Base-by-base conservation (phyloP, 35 echinoderm and acorn worm species). In the Heliocidaris tuberculata region DNA sequence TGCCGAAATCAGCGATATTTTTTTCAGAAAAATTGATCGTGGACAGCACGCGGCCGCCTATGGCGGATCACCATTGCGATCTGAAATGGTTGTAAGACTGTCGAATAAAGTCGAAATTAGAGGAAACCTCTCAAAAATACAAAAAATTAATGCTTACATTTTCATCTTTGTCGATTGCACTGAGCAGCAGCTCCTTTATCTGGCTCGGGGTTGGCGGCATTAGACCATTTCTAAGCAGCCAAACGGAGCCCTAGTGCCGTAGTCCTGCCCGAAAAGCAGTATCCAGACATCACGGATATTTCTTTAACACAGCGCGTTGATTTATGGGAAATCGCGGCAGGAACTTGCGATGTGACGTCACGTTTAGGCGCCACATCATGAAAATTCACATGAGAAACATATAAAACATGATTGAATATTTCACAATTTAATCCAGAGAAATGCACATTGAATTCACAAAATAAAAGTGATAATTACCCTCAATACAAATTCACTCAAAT, bases 171-270 rank as follows among this genome's bases (percentile, higher is more conserved):
- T 98, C 96, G 90, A 92, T 98, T 31, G 94, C 93, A 93, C 95
- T 98, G 96, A 96, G 97, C 97, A 98, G 96, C 92, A 96, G 97
- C 97, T 98, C 97, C 97, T 94, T 92, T 60, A 98, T 98, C 95
- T 96, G 97, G 95, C 31, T 95, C 95, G 97, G 97, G 97, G 96
- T 98, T 87, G 97, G 96, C 97, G 97, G 96, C 97, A 98, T 98
- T 96, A 97, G 97, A 98, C 97, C 96, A 95, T 95, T 93, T 94
- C 90, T 96, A 94, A 93, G 94, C 97, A 95, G 95, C 95, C 96
- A 98, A 98, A 96, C 60, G 86, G 94, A 96, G 93, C 96, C 94
- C 78, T 94, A 94, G 96, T 98, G 96, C 93, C 49, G 96, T 85
- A 96, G 94, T 95, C 96, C 97, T 96, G 94, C 95, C 65, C 49